Conservation (phyloP, 2,888 invertebrate species). For the Cantharis lateralis region DNA sequence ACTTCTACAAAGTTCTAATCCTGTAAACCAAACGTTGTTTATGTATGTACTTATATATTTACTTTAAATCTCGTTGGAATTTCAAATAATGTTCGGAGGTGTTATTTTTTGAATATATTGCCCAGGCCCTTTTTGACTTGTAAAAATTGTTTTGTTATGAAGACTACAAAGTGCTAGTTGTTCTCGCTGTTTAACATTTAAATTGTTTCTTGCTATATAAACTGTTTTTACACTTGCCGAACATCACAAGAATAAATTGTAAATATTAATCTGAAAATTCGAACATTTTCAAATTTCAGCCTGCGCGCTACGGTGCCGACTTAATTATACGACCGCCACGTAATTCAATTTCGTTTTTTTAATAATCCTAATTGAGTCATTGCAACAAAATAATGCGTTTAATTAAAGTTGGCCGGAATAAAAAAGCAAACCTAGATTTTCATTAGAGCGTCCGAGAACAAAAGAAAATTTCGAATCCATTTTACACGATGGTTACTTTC, state of each 20-base stretch:
- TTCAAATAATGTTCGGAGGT: slow-evolving; percentile 39
- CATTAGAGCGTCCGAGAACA: slow-evolving; percentile 11
- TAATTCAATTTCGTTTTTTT: neutral
- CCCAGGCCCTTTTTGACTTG: slow-evolving; percentile 20
- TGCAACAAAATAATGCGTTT: neutral
- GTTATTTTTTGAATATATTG: slow-evolving; percentile 33
- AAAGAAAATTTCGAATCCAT: slow-evolving; percentile 18
- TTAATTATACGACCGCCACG: neutral
- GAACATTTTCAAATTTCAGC: neutral
- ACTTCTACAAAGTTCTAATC: slow-evolving; percentile 42
- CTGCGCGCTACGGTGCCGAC: neutral
- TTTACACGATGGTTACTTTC: slow-evolving; percentile 20
- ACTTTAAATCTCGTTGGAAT: slow-evolving; percentile 43
- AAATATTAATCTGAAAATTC: neutral
- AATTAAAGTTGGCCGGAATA: slow-evolving; percentile 4
- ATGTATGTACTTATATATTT: slow-evolving; percentile 43
- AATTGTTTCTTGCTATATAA: neutral
- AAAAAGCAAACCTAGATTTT: slow-evolving; percentile 12
- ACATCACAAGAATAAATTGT: neutral
- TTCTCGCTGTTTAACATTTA: neutral
- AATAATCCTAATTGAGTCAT: neutral
- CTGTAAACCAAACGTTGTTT: slow-evolving; percentile 43
- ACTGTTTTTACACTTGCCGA: neutral
- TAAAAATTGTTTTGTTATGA: slow-evolving; percentile 26
- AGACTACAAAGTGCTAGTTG: neutral